Percentiles rank a stretch among this genome's conserved stretches.
Conservation (phyloP, 2,888 invertebrate genomes). For the Alcis repandata region DNA sequence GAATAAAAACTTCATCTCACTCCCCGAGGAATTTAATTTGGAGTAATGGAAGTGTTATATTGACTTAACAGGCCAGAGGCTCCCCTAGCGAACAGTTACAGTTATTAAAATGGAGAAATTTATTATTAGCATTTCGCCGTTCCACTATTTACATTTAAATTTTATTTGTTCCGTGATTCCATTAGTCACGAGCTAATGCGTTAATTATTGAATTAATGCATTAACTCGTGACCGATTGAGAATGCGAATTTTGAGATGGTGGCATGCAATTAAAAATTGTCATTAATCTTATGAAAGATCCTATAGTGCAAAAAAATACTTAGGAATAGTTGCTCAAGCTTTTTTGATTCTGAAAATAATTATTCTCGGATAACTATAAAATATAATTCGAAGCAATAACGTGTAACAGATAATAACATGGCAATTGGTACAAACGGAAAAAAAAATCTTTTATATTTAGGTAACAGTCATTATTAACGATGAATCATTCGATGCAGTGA, state of each 20-base stretch:
- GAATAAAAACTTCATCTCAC: constrained; percentile 85
- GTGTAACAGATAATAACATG: no score
- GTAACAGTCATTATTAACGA: no score
- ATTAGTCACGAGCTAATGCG: constrained; percentile 82
- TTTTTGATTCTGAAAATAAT: no score
- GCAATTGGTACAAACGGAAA: no score
- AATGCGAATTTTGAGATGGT: constrained; percentile 52
- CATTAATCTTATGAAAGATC: constrained; percentile 60
- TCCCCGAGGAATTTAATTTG: constrained; percentile 86
- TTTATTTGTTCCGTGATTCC: constrained; percentile 86
- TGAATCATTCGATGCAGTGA: no score
- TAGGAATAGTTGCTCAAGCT: no score
- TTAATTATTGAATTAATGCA: constrained; percentile 70
- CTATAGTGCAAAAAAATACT: background rate
- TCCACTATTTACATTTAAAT: constrained; percentile 86
- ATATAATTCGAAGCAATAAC: no score
- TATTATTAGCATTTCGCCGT: constrained; percentile 85
- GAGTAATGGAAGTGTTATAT: constrained; percentile 87
- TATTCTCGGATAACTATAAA: no score
- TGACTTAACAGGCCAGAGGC: constrained; percentile 86
- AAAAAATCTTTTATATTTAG: no score
- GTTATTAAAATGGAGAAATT: constrained; percentile 87
- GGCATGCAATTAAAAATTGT: constrained; percentile 52
- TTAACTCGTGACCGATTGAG: constrained; percentile 53
- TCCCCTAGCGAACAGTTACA: constrained; percentile 82